These are phyloP conservation scores for Macrophya annulata DNA, from an alignment of 2,888 invertebrate species.

Conservation along the genomic window DNA sequence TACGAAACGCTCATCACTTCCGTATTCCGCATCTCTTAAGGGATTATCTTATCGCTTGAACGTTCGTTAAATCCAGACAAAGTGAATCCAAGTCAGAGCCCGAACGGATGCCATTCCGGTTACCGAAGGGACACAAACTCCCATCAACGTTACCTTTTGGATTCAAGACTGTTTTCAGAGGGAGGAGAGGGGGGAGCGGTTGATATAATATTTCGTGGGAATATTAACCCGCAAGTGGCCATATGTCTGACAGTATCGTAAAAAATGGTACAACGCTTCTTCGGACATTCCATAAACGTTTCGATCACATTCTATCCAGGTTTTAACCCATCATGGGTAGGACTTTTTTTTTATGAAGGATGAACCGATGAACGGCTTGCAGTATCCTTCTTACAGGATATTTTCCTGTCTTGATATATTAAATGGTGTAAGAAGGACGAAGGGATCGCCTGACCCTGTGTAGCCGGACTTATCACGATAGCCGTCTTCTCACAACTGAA, in stretches of 20 bases:
- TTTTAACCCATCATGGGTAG: too few species aligned
- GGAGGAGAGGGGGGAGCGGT: too few species aligned
- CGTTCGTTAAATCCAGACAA: conserved; percentile 27
- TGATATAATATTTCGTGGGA: not conserved
- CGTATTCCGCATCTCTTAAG: conserved; percentile 35
- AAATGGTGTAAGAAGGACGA: not conserved
- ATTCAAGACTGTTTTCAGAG: not conserved
- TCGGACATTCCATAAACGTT: too few species aligned
- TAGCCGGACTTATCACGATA: not conserved
- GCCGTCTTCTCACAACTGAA: not conserved
- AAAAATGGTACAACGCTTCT: too few species aligned
- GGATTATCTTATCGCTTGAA: conserved; percentile 27
- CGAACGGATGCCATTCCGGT: conserved; percentile 16
- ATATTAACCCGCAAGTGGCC: not conserved
- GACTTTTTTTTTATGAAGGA: not conserved
- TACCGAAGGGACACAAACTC: not conserved
- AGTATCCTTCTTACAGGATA: not conserved
- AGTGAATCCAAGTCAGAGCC: conserved; percentile 4
- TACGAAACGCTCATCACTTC: conserved; percentile 24
- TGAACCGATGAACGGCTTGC: not conserved
- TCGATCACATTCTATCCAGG: too few species aligned
- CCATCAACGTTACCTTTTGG: conserved; percentile 6
- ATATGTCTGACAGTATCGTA: too few species aligned
- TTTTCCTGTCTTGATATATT: not conserved
- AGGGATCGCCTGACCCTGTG: not conserved